Evolutionary conservation across 2,888 invertebrate genomes (phyloP).

Genomic region (Rhingia rostrata): DNA sequence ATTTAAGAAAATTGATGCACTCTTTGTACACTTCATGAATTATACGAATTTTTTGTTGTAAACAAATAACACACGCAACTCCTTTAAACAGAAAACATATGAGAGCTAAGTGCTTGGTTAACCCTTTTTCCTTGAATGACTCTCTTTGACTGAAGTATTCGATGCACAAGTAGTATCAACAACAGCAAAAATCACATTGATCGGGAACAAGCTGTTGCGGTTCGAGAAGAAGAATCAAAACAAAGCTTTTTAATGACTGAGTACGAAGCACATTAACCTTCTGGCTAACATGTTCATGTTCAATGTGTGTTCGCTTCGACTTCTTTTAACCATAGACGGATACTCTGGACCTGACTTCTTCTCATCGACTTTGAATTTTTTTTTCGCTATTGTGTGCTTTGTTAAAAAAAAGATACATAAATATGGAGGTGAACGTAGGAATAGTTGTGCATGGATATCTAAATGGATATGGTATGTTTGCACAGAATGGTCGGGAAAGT

Average conservation of each 20-base stretch:
- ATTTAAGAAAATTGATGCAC: too few species aligned
- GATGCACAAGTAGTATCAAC: neutral
- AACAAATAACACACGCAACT: neutral
- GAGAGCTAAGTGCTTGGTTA: slow-evolving; percentile 19
- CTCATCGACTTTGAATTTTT: slow-evolving; percentile 5
- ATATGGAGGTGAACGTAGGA: neutral
- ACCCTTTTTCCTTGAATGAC: slow-evolving; percentile 20
- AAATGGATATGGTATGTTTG: slow-evolving; percentile 9
- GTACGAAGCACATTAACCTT: slow-evolving; percentile 60
- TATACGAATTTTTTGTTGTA: too few species aligned
- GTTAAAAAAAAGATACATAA: neutral
- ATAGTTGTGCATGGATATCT: neutral
- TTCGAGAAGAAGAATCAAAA: slow-evolving; percentile 42
- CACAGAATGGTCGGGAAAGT: slow-evolving; percentile 22
- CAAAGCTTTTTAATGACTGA: slow-evolving; percentile 57
- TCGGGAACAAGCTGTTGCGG: slow-evolving; percentile 15
- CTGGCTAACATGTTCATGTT: slow-evolving; percentile 34
- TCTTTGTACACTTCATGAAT: too few species aligned
- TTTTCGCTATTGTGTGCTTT: neutral
- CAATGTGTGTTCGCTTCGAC: neutral
- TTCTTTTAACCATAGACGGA: slow-evolving; percentile 20
- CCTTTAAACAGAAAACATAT: neutral
- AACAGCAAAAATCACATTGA: slow-evolving; percentile 20
- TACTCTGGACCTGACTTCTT: slow-evolving; percentile 14
- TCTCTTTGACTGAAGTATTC: neutral